Base-by-base conservation (phyloP, 2,797 vertebrate genomes). In the Phataginus tricuspis region DNA sequence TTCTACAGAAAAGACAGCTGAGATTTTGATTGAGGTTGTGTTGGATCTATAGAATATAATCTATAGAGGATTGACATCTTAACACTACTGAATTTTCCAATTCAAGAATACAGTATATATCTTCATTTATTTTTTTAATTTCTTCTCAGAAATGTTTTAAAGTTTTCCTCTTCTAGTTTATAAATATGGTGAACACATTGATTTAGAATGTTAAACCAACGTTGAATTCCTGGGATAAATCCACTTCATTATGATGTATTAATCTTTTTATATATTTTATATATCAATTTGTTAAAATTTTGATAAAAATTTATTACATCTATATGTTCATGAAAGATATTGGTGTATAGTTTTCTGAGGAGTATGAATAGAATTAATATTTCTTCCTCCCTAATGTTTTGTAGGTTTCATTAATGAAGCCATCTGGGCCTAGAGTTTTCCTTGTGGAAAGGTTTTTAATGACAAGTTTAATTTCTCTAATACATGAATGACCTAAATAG, bases 241-340 rank as follows among this genome's bases (percentile, higher is more conserved):
- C 39, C 29, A 71, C 16, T 69, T 69, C 27, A 23, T 61, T 37
- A 77, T 51, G 42, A 21, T 69, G 21, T 61, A 53, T 90, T 84
- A 83, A 16, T 63, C 3, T 94, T 90, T 90, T 85, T 42, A 78
- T n/a, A 90, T 90, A 63, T 69, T 42, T 57, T 84, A 4, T 39
- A 77, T 79, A 39, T 91, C 45, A 72, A 68, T 80, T 82, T 59
- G 57, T 57, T 86, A 90, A 90, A 42, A 25, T 61, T 85, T 95
- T 51, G n/a, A 45, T 68, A 55, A 49, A 13, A 64, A 79, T 21
- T 55, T 90, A 90, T 71, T 85, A 27, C 27, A 66, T 78, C 49
- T 79, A 57, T 79, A 57, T 72, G 18, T 51, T 79, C 34, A 42
- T 68, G 31, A 86, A n/a, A n/a, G 23, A 39, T 66, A 21, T 72